phyloP scores from a whole-genome alignment of 2,113 vertebrate genomes.

The Perca fluviatilis region DNA sequence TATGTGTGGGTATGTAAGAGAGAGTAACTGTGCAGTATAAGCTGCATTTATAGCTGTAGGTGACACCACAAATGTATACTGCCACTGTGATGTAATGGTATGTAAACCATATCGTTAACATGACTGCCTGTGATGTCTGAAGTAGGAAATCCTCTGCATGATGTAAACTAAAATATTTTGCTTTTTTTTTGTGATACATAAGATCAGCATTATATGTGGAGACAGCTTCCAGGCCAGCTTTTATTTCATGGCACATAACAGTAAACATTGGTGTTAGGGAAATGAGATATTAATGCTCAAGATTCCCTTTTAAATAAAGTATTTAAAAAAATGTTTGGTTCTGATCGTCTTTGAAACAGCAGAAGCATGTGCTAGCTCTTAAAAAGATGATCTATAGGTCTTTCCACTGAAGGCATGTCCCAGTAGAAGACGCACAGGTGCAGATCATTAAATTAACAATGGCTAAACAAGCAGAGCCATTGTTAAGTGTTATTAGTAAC shows the following conservation, averaged over 20 bases:
- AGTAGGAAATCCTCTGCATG: conserved; percentile 26
- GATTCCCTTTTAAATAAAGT: conserved; percentile 65
- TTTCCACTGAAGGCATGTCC: too few species aligned
- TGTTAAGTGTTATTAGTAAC: not conserved
- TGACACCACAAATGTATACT: conserved; percentile 35
- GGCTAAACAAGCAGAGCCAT: not conserved
- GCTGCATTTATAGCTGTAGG: conserved; percentile 50
- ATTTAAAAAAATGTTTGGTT: conserved; percentile 11
- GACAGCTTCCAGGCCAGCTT: conserved; percentile 12
- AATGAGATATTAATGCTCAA: conserved; percentile 40
- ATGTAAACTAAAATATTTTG: conserved; percentile 19
- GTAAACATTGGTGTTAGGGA: conserved; percentile 31
- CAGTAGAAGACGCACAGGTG: not conserved
- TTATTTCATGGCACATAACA: conserved; percentile 52
- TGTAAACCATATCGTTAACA: conserved; percentile 29
- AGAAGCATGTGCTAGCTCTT: not conserved
- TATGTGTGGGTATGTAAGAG: conserved; percentile 23
- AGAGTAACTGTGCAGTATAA: conserved; percentile 36
- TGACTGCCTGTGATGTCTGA: conserved; percentile 13
- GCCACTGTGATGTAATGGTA: conserved; percentile 7
- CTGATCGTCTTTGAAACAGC: not conserved
- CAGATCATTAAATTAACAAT: not conserved
- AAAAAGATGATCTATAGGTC: not conserved
- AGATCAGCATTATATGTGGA: conserved; percentile 21
- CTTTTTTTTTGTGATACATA: conserved; percentile 25